Base-by-base conservation (phyloP, 2,113 vertebrate genomes). In the Accipiter virgatus region DNA sequence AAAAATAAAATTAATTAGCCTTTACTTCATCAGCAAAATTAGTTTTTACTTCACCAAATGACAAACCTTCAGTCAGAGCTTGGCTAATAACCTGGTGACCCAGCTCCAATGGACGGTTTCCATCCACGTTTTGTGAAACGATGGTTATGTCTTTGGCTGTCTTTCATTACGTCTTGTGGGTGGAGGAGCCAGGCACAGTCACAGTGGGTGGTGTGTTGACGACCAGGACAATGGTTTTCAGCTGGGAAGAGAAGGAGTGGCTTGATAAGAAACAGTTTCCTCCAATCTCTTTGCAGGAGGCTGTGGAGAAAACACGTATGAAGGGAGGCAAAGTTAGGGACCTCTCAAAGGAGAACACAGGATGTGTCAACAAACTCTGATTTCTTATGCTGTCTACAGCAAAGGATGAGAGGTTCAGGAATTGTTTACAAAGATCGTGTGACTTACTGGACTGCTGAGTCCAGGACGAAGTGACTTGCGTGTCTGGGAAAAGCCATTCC, bases 91-190 rank as follows among this genome's bases (percentile, higher is more conserved):
- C 59, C 18, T 29, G 21, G 12, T 68, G 43, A 40, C 13, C 50
- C 2, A 2, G 17, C 48, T 65, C 22, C 79, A 48, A 4, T 0
- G 13, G 10, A 16, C 3, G 0, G 15, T 31, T 79, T 87, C 73
- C n/a, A 38, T 17, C 34, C 45, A 17, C 17, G 1, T 22, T 66
- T 73, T 59, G 10, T 42, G 56, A 71, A 88, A 17, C 10, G 6
- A 2, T 5, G 23, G 50, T 9, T 15, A 23, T 25, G 61, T 15
- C 20, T 78, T 77, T 55, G 87, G 32, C 26, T 55, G 27, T 7
- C 45, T 40, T 68, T 48, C 6, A 0, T 31, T 23, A 9, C 5
- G 1, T 8, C 16, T 22, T 25, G 47, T 2, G 20, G 34, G 62
- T 12, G 40, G 42, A 43, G 25, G 31, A 78, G 47, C 34, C 81